These are phyloP conservation scores for Hypolimnas misippus DNA, from an alignment of 2,888 invertebrate genomes.

Conservation along the genomic window DNA sequence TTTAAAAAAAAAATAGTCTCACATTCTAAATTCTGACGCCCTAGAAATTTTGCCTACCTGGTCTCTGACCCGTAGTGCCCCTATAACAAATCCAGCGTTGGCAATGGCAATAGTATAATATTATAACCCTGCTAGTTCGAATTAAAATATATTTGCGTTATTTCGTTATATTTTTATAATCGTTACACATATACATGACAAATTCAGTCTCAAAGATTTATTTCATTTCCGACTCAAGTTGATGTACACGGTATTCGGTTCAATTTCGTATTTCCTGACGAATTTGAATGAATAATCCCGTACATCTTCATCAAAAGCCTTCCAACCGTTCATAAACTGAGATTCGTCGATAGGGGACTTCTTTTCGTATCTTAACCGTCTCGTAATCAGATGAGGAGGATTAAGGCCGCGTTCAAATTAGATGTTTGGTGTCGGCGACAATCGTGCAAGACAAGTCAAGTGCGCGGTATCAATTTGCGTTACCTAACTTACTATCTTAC, in stretches of 20 bases:
- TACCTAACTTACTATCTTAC: too few species aligned
- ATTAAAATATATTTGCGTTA: too few species aligned
- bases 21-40: too few species aligned
- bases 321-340: constrained; percentile 46
- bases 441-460: constrained; percentile 2
- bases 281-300: constrained; percentile 47
- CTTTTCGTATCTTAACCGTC: constrained; percentile 43
- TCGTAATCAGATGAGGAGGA: constrained; percentile 53
- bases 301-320: constrained; percentile 49
- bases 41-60: too few species aligned
- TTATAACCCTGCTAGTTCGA: too few species aligned
- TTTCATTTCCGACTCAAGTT: constrained; percentile 3
- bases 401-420: constrained; percentile 37
- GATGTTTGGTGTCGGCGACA: too few species aligned
- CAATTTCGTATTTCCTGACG: constrained; percentile 15
- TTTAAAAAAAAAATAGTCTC: too few species aligned
- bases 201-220: constrained; percentile 3
- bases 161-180: not conserved
- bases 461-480: not conserved
- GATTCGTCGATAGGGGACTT: constrained; percentile 47
- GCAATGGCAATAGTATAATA: too few species aligned
- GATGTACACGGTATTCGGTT: constrained; percentile 7
- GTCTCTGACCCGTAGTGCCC: too few species aligned
- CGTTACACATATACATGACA: not conserved
- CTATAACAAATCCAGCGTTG: too few species aligned